Evolutionary conservation across 2,888 invertebrate species (phyloP), one percentile per base, ranked within the genome.

Genomic region (Caenorhabditis becei): DNA sequence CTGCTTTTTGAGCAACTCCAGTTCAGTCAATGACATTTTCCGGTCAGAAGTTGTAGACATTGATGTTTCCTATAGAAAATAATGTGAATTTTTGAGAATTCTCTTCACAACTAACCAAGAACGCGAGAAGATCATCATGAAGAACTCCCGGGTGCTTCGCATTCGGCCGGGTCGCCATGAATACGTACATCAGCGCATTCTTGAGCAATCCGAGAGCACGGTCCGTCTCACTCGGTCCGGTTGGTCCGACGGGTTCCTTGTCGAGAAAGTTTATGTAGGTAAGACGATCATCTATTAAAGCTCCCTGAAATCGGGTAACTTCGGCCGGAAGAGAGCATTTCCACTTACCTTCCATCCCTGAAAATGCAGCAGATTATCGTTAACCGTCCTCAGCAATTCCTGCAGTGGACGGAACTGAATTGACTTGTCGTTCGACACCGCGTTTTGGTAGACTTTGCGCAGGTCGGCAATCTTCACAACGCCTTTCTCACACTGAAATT

Each of bases 151-250:
- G 65, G 56, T 61, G 20, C 28, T 59, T 59, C 3, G 80, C 14
- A 49, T 28, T 28, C 11, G 80, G 75, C n/a, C 41, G 70, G 5
- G 70, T 65, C 1, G 80, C 69, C 53, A 80, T 37, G 23, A 70
- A 75, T 5, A 80, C 53, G 58, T 66, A 80, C 80, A 80, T 80
- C n/a, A 80, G 53, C 0, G 66, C 47, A 18, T 47, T 65, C 14
- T 71, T 53, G 20, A 80, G 62, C 10, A 80, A 35, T 35, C 75
- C 75, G 14, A 66, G 7, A 0, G 28, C 41, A 28, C 75, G 37
- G n/a, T 75, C 75, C 1, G 75, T 66, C 44, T 75, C 61, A 24
- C 44, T 58, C 2, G 75, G 44, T 7, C 11, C 14, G 5, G 10
- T 1, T 11, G 41, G n/a, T 10, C 41, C 66, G 53, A 53, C 18